Percentiles rank a stretch among this genome's conserved stretches.
phyloP scores from a whole-genome alignment of 2,113 vertebrate genomes.

The Vulpes lagopus region DNA sequence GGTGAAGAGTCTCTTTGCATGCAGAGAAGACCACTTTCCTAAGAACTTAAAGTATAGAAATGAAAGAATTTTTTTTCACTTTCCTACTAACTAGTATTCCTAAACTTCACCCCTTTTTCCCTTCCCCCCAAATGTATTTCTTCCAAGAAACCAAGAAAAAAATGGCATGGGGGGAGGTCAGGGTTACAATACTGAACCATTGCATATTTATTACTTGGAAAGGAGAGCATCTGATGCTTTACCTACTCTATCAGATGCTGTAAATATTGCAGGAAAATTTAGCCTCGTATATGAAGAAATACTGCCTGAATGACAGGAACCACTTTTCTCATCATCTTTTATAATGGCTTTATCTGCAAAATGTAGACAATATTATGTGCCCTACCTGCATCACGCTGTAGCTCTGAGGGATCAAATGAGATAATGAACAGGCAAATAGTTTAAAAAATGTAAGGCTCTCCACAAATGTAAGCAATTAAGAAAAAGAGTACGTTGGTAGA shows the following conservation, averaged over 20 bases:
- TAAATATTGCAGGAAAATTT: conserved; percentile 56
- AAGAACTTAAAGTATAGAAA: neutral
- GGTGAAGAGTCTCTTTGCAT: neutral
- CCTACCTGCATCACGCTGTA: neutral
- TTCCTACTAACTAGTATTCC: neutral
- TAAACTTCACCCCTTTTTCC: neutral
- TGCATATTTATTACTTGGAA: conserved; percentile 26
- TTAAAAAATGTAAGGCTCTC: conserved; percentile 46
- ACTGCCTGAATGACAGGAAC: conserved; percentile 53
- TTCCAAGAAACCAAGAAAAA: neutral
- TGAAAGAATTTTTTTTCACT: neutral
- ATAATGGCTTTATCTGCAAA: conserved; percentile 71
- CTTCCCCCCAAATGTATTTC: neutral
- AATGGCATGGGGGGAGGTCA: neutral
- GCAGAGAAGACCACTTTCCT: neutral
- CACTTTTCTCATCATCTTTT: conserved; percentile 71
- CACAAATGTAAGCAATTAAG: neutral
- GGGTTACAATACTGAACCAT: neutral
- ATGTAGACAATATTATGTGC: conserved; percentile 45
- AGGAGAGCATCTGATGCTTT: neutral
- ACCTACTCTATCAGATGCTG: conserved; percentile 14
- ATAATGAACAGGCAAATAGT: conserved; percentile 58
- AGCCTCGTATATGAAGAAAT: conserved; percentile 38
- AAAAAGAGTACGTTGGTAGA: neutral
- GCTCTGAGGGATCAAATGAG: conserved; percentile 45